Conservation (phyloP, 2,888 invertebrate species). For the Xestia sexstrigata region DNA sequence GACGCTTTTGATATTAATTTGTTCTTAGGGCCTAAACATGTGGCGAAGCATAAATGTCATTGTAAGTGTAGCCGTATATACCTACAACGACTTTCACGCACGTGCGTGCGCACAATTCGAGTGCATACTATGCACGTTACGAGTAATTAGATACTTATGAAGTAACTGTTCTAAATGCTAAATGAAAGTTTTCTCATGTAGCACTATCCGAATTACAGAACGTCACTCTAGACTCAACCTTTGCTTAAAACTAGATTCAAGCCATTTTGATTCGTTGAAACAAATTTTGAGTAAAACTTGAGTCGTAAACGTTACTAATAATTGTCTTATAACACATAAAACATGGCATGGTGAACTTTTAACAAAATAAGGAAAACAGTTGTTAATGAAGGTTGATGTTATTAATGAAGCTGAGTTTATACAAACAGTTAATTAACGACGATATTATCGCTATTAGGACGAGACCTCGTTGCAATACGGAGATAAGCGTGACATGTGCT, state of each 20-base stretch:
- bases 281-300: too few species aligned
- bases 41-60: not conserved
- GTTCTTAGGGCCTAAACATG: not conserved
- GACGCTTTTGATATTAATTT: not conserved
- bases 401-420: conserved; percentile 13
- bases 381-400: not conserved
- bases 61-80: too few species aligned
- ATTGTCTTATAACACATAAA: not conserved
- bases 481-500: conserved; percentile 31
- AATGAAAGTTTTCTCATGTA: too few species aligned
- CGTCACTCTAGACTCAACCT: too few species aligned
- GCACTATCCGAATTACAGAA: too few species aligned
- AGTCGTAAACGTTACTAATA: not conserved
- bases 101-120: too few species aligned
- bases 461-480: conserved; percentile 26
- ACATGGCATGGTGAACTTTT: not conserved
- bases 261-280: too few species aligned
- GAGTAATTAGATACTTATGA: too few species aligned
- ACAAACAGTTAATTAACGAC: conserved; percentile 28
- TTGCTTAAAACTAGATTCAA: too few species aligned
- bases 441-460: conserved; percentile 35
- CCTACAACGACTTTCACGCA: not conserved
- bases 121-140: too few species aligned
- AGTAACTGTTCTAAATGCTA: not conserved
- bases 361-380: conserved; percentile 46